Percentiles rank a stretch among this genome's conserved stretches.
These are phyloP conservation scores for Crepidodera aurea DNA, from an alignment of 2,888 invertebrate genomes.

Conservation along the genomic window DNA sequence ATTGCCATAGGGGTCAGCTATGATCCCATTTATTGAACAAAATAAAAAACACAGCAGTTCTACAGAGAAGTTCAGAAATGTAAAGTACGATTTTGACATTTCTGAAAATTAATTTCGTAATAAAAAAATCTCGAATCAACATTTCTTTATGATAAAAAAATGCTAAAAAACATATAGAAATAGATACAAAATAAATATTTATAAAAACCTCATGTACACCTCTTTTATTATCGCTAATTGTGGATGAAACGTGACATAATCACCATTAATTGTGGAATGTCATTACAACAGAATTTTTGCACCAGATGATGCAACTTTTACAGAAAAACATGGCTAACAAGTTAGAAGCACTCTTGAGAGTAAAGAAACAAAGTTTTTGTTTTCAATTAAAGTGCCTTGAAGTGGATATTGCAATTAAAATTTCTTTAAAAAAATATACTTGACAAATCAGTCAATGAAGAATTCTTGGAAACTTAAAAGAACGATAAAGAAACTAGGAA, in stretches of 20 bases:
- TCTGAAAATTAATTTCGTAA: too few species aligned
- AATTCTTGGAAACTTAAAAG: neutral
- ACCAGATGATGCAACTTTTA: neutral
- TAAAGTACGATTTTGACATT: too few species aligned
- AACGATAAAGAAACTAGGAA: too few species aligned
- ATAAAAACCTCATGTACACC: too few species aligned
- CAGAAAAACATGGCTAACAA: neutral
- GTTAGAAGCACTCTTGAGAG: neutral
- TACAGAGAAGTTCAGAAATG: too few species aligned
- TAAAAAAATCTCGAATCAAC: too few species aligned
- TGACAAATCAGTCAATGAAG: neutral
- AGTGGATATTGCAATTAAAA: conserved; percentile 3
- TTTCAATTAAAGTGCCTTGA: conserved; percentile 3
- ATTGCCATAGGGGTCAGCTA: too few species aligned
- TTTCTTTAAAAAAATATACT: neutral
- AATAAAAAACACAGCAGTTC: too few species aligned
- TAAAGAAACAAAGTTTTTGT: neutral
- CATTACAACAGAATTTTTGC: conserved; percentile 7
- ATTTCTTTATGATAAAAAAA: too few species aligned
- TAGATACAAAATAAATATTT: too few species aligned
- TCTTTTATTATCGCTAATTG: conserved; percentile 4
- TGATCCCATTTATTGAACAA: too few species aligned
- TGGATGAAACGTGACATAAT: conserved; percentile 3
- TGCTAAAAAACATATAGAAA: too few species aligned
- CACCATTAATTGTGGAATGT: neutral